These are phyloP conservation scores for Ibycter americanus DNA, from an alignment of 2,797 vertebrate genomes.

Conservation along the genomic window DNA sequence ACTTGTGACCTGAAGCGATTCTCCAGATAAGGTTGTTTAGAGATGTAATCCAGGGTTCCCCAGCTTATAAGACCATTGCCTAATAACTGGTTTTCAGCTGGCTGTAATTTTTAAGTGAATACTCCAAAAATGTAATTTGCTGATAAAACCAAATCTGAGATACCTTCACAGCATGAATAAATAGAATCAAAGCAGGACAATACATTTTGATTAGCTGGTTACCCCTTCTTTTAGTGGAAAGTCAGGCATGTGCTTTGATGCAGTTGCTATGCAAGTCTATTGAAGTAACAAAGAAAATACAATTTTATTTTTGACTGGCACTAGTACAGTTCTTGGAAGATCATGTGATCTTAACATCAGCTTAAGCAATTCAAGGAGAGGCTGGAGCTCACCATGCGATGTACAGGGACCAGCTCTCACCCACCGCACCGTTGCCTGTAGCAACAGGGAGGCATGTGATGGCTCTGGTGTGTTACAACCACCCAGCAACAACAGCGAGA, in stretches of 20 bases:
- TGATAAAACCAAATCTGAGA: not conserved
- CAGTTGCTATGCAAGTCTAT: not conserved
- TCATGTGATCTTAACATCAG: not conserved
- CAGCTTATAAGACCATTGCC: not conserved
- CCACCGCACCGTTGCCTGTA: conserved; percentile 17
- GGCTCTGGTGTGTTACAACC: conserved; percentile 1
- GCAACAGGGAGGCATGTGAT: conserved; percentile 69
- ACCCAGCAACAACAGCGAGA: not conserved
- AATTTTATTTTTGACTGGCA: not conserved
- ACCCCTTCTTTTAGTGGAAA: not conserved
- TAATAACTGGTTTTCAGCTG: not conserved
- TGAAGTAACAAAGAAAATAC: not conserved
- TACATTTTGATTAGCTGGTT: not conserved
- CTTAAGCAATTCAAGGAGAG: not conserved
- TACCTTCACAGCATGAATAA: not conserved
- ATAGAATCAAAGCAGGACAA: not conserved
- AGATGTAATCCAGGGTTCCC: not conserved
- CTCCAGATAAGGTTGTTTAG: not conserved
- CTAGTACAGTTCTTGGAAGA: not conserved
- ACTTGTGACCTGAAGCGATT: not conserved
- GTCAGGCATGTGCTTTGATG: not conserved
- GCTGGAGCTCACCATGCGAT: conserved; percentile 2
- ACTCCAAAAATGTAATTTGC: not conserved
- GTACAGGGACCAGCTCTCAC: not conserved
- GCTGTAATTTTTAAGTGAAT: not conserved